Conservation (phyloP, 2,888 invertebrate species). For the Xestobium rufovillosum region DNA sequence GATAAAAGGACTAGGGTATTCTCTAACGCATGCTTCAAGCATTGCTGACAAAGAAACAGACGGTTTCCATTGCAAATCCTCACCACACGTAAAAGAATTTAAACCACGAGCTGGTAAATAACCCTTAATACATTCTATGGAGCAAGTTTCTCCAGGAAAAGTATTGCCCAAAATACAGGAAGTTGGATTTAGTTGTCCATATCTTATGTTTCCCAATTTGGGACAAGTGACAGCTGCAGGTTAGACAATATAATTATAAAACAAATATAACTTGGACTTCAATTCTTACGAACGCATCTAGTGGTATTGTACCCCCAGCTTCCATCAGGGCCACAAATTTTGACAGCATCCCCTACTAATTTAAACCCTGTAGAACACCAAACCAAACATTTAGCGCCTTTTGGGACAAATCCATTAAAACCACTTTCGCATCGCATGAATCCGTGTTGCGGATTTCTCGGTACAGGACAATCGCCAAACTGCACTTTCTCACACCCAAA, state of each 20-base stretch:
- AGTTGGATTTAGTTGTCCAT: conserved; percentile 48
- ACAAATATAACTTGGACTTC: neutral
- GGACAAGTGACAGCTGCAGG: conserved; percentile 45
- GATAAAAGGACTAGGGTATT: conserved; percentile 49
- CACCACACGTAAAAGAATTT: conserved; percentile 28
- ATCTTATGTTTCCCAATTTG: conserved; percentile 41
- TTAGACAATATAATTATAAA: conserved; percentile 2
- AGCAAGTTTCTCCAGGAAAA: conserved; percentile 45
- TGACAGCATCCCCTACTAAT: conserved; percentile 46
- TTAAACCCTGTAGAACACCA: conserved; percentile 49
- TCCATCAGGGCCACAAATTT: conserved; percentile 46
- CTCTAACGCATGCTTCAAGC: conserved; percentile 32
- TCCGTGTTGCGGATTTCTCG: conserved; percentile 30
- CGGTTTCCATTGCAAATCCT: conserved; percentile 32
- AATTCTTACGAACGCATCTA: conserved; percentile 48
- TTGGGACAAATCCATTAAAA: conserved; percentile 17
- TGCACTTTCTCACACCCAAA: conserved; percentile 25
- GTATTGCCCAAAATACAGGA: conserved; percentile 46
- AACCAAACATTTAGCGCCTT: conserved; percentile 44
- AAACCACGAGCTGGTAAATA: conserved; percentile 34
- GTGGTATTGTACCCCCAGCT: conserved; percentile 47
- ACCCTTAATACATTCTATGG: conserved; percentile 45
- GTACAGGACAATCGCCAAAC: conserved; percentile 28
- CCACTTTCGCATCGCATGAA: conserved; percentile 30
- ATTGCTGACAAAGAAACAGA: conserved; percentile 20